phyloP scores from a whole-genome alignment of 2,797 vertebrate genomes.

The Danio jaintianensis region DNA sequence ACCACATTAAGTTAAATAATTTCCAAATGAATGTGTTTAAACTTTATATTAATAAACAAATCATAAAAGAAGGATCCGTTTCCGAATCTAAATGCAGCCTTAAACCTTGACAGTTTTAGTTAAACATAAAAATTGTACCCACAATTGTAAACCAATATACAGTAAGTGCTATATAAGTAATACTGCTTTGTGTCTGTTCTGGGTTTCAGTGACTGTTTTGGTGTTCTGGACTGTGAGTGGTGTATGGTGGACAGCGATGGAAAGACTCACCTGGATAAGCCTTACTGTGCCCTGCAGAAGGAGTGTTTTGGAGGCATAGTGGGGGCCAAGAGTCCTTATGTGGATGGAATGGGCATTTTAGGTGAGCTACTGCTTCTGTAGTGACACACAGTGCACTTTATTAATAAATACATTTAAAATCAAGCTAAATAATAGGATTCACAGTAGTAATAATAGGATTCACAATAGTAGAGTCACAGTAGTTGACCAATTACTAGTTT shows the following conservation, averaged over 20 bases:
- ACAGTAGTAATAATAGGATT: no score
- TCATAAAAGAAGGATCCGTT: no score
- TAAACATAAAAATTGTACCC: no score
- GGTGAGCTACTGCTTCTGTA: conserved; percentile 75
- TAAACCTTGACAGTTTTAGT: no score
- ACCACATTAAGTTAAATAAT: no score
- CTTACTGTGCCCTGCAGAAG: conserved; percentile 96
- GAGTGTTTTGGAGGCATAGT: conserved; percentile 98
- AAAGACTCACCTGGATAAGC: conserved; percentile 94
- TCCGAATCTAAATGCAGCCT: no score
- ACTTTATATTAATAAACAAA: no score
- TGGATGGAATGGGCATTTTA: conserved; percentile 88
- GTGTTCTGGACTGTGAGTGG: conserved; percentile 98
- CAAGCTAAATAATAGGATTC: background rate
- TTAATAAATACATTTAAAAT: background rate
- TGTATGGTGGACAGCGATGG: conserved; percentile 97
- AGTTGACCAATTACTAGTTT: background rate
- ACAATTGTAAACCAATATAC: no score
- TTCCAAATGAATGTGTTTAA: no score
- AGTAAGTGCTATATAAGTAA: background rate
- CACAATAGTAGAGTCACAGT: background rate
- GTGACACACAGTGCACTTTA: background rate
- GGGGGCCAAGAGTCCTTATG: conserved; percentile 96
- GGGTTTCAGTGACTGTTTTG: conserved; percentile 90
- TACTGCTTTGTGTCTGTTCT: background rate